These are phyloP conservation scores for Dendrophyllia cribrosa DNA, from an alignment of 64 coral and sea anemone species.

Conservation along the genomic window DNA sequence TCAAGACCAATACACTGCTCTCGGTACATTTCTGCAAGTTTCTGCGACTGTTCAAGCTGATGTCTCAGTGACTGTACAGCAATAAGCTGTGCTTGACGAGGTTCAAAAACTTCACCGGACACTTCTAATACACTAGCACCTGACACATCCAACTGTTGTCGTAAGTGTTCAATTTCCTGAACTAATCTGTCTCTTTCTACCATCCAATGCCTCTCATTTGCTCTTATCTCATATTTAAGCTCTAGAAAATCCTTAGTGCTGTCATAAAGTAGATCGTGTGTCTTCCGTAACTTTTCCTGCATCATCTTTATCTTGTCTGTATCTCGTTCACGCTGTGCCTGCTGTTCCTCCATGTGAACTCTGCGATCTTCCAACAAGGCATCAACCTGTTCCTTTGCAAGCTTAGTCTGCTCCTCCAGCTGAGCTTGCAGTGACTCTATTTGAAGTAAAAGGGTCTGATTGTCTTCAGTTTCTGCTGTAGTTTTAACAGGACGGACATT, in stretches of 20 bases:
- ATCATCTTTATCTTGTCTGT: conserved; percentile 96
- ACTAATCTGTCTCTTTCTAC: conserved; percentile 89
- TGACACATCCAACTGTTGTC: conserved; percentile 87
- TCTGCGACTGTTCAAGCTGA: conserved; percentile 96
- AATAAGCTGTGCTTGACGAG: conserved; percentile 77
- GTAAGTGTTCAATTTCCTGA: conserved; percentile 92
- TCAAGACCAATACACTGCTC: conserved; percentile 98
- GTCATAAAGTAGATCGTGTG: conserved; percentile 97
- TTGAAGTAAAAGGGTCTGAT: conserved; percentile 93
- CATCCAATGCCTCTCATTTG: conserved; percentile 99
- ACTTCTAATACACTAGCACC: conserved; percentile 81
- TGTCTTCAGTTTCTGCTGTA: conserved; percentile 49
- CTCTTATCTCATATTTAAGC: conserved; percentile 96
- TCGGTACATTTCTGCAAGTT: conserved; percentile 98
- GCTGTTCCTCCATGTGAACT: conserved; percentile 93
- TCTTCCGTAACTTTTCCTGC: conserved; percentile 90
- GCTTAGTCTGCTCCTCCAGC: conserved; percentile 94
- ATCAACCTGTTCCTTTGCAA: conserved; percentile 90
- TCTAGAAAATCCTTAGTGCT: conserved; percentile 99
- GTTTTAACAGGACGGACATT: conserved; percentile 54
- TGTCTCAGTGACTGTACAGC: conserved; percentile 93
- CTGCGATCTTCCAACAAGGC: conserved; percentile 89
- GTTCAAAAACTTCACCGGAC: conserved; percentile 87
- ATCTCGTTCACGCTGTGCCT: conserved; percentile 95
- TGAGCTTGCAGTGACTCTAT: conserved; percentile 97